Percentiles rank a stretch among this genome's conserved stretches.
Evolutionary conservation across 2,888 invertebrate genomes (phyloP).

Genomic region (Aphidius colemani): DNA sequence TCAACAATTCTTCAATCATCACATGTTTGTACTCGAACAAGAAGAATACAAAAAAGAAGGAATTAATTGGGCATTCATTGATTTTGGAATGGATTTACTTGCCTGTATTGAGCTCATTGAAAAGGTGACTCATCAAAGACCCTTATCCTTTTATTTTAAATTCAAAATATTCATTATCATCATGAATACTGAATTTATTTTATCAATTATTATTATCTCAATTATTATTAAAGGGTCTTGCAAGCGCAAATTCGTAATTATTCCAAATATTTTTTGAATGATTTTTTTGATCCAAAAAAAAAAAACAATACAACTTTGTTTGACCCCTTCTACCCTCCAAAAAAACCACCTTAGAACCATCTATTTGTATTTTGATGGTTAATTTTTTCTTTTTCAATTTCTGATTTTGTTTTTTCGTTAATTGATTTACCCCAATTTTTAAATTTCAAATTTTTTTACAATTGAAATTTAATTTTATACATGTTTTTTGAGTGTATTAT

Average conservation of each 20-base stretch:
- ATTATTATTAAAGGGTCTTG: slow-evolving; percentile 31
- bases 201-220: too few relatives aligned
- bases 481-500: too few relatives aligned
- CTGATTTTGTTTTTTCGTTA: too few relatives aligned
- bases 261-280: slow-evolving; percentile 2
- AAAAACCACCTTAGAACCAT: neutral
- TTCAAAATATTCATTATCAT: slow-evolving; percentile 1
- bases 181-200: neutral
- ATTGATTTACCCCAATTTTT: too few relatives aligned
- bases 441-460: too few relatives aligned
- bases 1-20: slow-evolving; percentile 99
- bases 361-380: too few relatives aligned
- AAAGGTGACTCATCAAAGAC: slow-evolving; percentile 71
- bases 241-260: slow-evolving; percentile 31
- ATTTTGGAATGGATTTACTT: slow-evolving; percentile 98
- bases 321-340: neutral
- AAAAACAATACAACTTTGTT: neutral
- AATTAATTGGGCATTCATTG: slow-evolving; percentile 98
- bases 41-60: slow-evolving; percentile 98
- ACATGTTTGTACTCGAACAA: slow-evolving; percentile 99
- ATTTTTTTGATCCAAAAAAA: neutral
- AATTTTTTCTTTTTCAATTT: too few relatives aligned
- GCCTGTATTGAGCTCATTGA: slow-evolving; percentile 98
- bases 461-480: too few relatives aligned
- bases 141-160: slow-evolving; percentile 8